Evolutionary conservation across 2,797 vertebrate genomes (phyloP), one percentile per base, ranked within the genome.

Genomic region (Siniperca undulata): DNA sequence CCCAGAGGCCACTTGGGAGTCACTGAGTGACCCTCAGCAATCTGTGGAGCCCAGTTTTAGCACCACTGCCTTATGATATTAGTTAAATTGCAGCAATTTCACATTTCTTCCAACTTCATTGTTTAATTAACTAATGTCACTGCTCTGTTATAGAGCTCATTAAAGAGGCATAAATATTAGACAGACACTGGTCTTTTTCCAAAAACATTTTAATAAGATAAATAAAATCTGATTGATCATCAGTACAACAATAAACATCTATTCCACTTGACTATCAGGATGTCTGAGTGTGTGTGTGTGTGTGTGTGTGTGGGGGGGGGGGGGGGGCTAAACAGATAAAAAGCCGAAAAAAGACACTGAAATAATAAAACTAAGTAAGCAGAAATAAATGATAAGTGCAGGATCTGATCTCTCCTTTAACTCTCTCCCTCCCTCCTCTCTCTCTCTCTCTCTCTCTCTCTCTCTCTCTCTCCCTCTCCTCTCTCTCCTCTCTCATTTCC

Each of bases 381-480:
- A 86, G 74, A 84, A 87, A 85, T 78, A 88, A 86, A 88, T 84
- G 81, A 89, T 91, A 70, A 81, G 86, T 77, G 76, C 74, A 74
- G 81, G 82, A 86, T 87, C 58, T 70, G 74, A 83, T 88, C 85
- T 85, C 69, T 79, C 79, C 84, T 82, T 83, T 83, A 81, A 80
- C 91, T 78, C 81, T 52, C 66, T 38, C 16, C 10, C 79, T 52
- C 38, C 52, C 30, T 20, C 4, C 71, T 24, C 65, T 7, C 66
- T 27, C 65, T 5, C 46, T 20, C 65, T 20, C 62, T 8, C 22
- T 7, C 65, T 34, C 70, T n/a, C 71, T 22, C 42, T 34, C 58
- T 16, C 80, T 34, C 73, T 70, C 53, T 46, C 30, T 53, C 44
- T 59, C 70, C 27, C 61, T 40, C 70, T 24, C 56, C 50, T 22